phyloP scores from a whole-genome alignment of 2,888 invertebrate species.

The Hirtodrosophila trivittata region DNA sequence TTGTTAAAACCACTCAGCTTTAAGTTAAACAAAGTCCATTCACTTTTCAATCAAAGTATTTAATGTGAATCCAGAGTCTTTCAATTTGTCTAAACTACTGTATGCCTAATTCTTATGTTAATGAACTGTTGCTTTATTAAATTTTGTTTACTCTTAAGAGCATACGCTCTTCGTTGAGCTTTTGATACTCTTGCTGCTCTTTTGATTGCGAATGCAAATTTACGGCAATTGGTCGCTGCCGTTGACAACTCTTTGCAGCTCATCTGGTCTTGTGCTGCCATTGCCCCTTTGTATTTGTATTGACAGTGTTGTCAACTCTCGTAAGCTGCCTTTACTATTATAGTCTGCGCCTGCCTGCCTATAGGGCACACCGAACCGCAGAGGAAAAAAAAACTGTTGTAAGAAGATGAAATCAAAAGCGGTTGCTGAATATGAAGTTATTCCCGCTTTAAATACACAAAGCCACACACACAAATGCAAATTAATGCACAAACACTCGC shows the following conservation, averaged over 20 bases:
- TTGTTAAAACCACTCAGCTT: neutral
- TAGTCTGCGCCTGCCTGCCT: conserved; percentile 25
- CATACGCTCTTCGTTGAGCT: conserved; percentile 29
- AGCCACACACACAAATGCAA: conserved; percentile 37
- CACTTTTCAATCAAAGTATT: too few species aligned
- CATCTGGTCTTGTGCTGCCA: conserved; percentile 12
- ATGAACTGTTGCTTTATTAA: too few species aligned
- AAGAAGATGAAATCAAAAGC: conserved; percentile 72
- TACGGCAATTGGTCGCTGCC: conserved; percentile 66
- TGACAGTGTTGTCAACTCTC: conserved; percentile 74
- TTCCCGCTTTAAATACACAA: conserved; percentile 60
- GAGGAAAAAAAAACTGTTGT: conserved; percentile 26
- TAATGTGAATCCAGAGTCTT: too few species aligned
- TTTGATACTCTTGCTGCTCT: conserved; percentile 14
- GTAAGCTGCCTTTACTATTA: conserved; percentile 75
- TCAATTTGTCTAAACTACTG: too few species aligned
- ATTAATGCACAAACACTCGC: conserved; percentile 54
- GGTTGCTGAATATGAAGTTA: conserved; percentile 66
- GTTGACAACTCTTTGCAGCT: conserved; percentile 55
- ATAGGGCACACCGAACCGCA: conserved; percentile 9
- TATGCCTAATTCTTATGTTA: too few species aligned
- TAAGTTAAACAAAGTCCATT: too few species aligned
- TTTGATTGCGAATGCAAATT: conserved; percentile 67
- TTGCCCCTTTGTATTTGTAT: conserved; percentile 50
- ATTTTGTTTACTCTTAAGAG: too few species aligned